Conservation (phyloP, 2,888 invertebrate genomes). For the Troides helena region DNA sequence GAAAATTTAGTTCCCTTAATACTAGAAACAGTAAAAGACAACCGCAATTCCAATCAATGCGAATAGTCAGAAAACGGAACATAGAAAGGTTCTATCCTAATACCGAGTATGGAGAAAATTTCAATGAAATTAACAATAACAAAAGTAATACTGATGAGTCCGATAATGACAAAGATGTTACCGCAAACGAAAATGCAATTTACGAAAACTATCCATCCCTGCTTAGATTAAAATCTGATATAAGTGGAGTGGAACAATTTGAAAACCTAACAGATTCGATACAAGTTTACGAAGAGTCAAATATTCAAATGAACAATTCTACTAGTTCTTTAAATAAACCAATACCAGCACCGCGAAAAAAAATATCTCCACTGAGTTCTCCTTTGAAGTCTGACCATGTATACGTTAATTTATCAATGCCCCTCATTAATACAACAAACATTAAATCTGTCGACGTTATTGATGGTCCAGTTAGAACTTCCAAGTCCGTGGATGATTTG, state of each 20-base stretch:
- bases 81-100: conserved; percentile 76
- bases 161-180: conserved; percentile 42
- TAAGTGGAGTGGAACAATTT: conserved; percentile 74
- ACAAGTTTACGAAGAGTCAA: conserved; percentile 81
- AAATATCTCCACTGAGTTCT: conserved; percentile 58
- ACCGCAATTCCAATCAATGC: conserved; percentile 74
- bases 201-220: conserved; percentile 72
- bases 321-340: conserved; percentile 78
- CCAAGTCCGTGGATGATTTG: conserved; percentile 63
- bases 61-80: conserved; percentile 67
- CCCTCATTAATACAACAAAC: conserved; percentile 58
- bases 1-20: conserved; percentile 71
- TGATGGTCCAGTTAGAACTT: conserved; percentile 62
- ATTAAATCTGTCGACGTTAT: conserved; percentile 56
- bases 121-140: conserved; percentile 73
- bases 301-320: conserved; percentile 51
- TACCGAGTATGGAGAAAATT: conserved; percentile 72
- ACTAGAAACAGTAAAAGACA: conserved; percentile 61
- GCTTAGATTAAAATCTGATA: conserved; percentile 56
- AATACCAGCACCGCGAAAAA: conserved; percentile 81
- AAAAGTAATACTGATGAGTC: conserved; percentile 49
- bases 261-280: conserved; percentile 85
- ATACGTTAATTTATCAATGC: conserved; percentile 81
- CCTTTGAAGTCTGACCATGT: conserved; percentile 77
- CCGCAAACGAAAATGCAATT: conserved; percentile 52